phyloP scores from a whole-genome alignment of 2,888 invertebrate species.

The Drosophila paracracens region DNA sequence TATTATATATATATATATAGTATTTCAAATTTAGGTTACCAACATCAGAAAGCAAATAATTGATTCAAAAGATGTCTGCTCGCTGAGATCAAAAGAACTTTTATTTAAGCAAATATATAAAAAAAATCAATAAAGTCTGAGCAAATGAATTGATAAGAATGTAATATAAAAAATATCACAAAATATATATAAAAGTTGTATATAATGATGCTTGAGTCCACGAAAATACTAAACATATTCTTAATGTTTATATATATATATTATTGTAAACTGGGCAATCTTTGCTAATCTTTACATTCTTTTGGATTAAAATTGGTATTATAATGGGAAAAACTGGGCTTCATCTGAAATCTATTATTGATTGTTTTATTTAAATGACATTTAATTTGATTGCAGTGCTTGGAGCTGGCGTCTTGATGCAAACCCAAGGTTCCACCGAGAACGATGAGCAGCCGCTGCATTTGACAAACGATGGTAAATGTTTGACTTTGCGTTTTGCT shows the following conservation, averaged over 20 bases:
- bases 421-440: slow-evolving; percentile 12
- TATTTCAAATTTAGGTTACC: slow-evolving; percentile 15
- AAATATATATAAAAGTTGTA: neutral
- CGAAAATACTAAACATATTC: neutral
- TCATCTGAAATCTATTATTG: neutral
- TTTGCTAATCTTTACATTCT: no score
- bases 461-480: slow-evolving; percentile 81
- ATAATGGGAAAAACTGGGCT: neutral
- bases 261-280: no score
- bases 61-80: neutral
- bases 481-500: slow-evolving; percentile 31
- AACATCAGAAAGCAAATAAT: neutral
- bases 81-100: neutral
- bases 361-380: neutral
- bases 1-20: neutral
- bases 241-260: neutral
- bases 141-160: neutral
- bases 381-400: slow-evolving; percentile 34
- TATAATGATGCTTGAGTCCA: neutral
- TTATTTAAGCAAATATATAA: neutral
- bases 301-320: neutral
- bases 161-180: neutral
- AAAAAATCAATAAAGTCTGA: neutral
- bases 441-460: slow-evolving; percentile 77
- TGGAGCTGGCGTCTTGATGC: slow-evolving; percentile 23